Base-by-base conservation (phyloP, 2,888 invertebrate genomes). In the Resseliella maxima region DNA sequence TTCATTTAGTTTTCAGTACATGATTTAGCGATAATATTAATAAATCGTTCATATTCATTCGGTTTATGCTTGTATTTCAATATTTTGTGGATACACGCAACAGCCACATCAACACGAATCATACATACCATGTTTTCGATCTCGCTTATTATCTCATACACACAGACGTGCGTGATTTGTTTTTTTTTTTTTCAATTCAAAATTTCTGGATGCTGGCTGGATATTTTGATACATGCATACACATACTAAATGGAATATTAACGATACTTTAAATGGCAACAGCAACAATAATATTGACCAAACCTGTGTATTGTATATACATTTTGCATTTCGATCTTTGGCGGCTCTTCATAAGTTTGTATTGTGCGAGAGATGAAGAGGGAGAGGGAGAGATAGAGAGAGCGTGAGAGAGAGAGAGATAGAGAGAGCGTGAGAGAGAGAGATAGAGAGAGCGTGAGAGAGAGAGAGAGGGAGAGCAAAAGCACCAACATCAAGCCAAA, bases 11-110 rank as follows among this genome's bases (percentile, higher is more conserved):
- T 72, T 72, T 72, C 15, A 72, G 3, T 59, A 24, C 24, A 31
- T 72, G 72, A 72, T 72, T 72, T 72, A 12, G 72, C 72, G 72
- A 31, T 72, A 72, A 72, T n/a, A 50, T 10, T 31, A 72, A 72
- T 31, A 31, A 72, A 72, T 72, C 15, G 59, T 59, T 59, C 41
- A 41, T 12, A 50, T 50, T 72, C 31, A 27, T 18, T 21, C 1
- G 72, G 12, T 72, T 2, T 31, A 0, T 31, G 27, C 0, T 31
- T 72, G 35, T 10, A 8, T n/a, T 59, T 59, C n/a, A n/a, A n/a
- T 12, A 50, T 50, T 18, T 8, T 50, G 46, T 41, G 18, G 8
- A 50, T 50, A 50, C 18, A 50, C 46, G 46, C 46, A 50, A 12
- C 41, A 41, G 12, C 5, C 3, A 3, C 24, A 59, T 24, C 2